Evolutionary conservation across 1,140 invertebrate genomes (phyloP).

Genomic region (Adelges cooleyi): DNA sequence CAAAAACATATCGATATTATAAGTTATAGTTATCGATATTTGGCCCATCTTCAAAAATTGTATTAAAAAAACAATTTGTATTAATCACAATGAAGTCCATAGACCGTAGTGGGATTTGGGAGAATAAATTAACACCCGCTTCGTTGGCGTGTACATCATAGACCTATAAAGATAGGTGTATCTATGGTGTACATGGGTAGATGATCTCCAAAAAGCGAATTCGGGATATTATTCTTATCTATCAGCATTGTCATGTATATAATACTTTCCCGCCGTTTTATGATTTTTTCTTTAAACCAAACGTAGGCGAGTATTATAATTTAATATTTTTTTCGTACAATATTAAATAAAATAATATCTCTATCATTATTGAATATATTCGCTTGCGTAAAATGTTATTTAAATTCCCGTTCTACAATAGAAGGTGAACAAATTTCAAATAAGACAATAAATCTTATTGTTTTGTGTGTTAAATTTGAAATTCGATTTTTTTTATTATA

Average conservation of each 20-base stretch:
- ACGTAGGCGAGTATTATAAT: not conserved
- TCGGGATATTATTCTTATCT: too few species aligned
- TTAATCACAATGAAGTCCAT: too few species aligned
- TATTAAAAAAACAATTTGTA: too few species aligned
- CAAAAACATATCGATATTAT: too few species aligned
- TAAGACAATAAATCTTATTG: not conserved
- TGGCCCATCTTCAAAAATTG: too few species aligned
- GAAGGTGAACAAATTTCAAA: not conserved
- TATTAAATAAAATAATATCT: not conserved
- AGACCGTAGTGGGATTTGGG: too few species aligned
- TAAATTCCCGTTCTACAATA: not conserved
- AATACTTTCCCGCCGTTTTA: not conserved
- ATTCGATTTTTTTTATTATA: too few species aligned
- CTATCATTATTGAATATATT: not conserved
- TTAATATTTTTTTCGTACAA: not conserved
- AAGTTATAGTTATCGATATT: too few species aligned
- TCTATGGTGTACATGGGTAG: too few species aligned
- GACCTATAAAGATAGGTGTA: too few species aligned
- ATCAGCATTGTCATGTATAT: not conserved
- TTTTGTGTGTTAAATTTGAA: not conserved
- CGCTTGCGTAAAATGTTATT: not conserved
- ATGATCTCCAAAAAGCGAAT: too few species aligned
- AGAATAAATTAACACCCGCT: not conserved
- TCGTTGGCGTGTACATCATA: too few species aligned
- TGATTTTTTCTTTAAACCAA: not conserved